Evolutionary conservation across 2,888 invertebrate genomes (phyloP).

Genomic region (Caenorhabditis sp.): DNA sequence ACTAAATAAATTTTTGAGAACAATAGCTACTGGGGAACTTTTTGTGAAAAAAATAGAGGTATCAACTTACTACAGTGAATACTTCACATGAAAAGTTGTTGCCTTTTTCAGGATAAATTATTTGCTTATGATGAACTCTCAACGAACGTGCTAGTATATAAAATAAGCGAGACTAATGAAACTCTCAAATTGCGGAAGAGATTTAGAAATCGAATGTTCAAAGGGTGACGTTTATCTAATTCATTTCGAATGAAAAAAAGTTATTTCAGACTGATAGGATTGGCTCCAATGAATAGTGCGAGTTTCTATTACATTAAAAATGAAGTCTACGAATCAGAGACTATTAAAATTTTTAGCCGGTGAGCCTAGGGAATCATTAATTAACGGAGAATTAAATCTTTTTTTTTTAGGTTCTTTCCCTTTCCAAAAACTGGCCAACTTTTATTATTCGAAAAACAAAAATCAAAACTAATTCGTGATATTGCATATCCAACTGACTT

Average conservation of each 20-base stretch:
- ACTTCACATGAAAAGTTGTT: no score
- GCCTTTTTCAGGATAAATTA: not conserved
- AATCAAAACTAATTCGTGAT: not conserved
- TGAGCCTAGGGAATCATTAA: not conserved
- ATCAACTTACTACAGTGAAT: no score
- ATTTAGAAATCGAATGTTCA: not conserved
- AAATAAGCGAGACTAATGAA: not conserved
- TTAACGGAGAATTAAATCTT: not conserved
- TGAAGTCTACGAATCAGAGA: not conserved
- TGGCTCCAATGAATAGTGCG: not conserved
- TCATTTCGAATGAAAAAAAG: no score
- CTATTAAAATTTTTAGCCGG: not conserved
- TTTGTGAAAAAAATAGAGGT: not conserved
- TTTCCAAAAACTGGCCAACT: conserved; percentile 16
- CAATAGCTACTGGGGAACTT: no score
- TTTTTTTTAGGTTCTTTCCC: conserved; percentile 15
- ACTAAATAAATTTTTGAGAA: no score
- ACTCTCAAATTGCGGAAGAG: not conserved
- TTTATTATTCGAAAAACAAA: not conserved
- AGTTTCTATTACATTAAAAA: not conserved
- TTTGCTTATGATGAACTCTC: not conserved
- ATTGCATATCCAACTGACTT: conserved; percentile 26
- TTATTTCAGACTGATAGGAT: not conserved
- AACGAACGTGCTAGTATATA: not conserved
- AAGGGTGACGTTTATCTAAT: not conserved